Evolutionary conservation across 2,888 invertebrate species (phyloP).

Genomic region (Anaspis maculata): DNA sequence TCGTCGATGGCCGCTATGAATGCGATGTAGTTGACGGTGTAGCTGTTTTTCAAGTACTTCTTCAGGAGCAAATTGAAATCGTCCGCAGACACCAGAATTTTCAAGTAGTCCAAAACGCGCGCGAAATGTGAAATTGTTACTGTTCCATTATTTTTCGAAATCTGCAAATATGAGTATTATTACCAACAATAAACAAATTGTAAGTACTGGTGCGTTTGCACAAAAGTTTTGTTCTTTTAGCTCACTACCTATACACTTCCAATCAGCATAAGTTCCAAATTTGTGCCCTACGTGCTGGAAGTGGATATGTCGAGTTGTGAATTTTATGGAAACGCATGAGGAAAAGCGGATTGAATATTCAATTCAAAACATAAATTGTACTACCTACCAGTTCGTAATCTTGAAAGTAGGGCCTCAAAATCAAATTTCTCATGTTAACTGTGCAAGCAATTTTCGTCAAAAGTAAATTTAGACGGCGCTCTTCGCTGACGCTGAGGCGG

Average conservation of each 20-base stretch:
- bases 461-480: constrained; percentile 58
- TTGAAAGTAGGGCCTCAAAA: constrained; percentile 66
- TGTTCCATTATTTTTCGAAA: constrained; percentile 65
- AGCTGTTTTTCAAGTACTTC: constrained; percentile 66
- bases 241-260: too few relatives aligned
- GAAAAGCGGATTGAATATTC: background rate
- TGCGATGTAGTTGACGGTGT: constrained; percentile 70
- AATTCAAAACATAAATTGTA: too few relatives aligned
- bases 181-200: constrained; percentile 16
- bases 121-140: constrained; percentile 72
- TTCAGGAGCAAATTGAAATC: constrained; percentile 68
- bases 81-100: constrained; percentile 58
- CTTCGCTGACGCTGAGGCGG: constrained; percentile 55
- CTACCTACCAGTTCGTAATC: constrained; percentile 65
- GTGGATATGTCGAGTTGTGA: too few relatives aligned
- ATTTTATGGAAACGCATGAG: background rate
- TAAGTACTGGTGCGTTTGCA: background rate
- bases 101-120: constrained; percentile 62
- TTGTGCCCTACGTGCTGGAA: too few relatives aligned
- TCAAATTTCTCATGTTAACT: constrained; percentile 49
- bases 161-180: too few relatives aligned
- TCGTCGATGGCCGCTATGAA: constrained; percentile 62
- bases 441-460: constrained; percentile 63
- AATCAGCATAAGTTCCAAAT: background rate
- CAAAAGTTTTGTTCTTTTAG: too few relatives aligned